Percentiles rank a stretch among this genome's conserved stretches.
These are phyloP conservation scores for Sparidentex hasta DNA, from an alignment of 2,797 vertebrate species.

Conservation along the genomic window DNA sequence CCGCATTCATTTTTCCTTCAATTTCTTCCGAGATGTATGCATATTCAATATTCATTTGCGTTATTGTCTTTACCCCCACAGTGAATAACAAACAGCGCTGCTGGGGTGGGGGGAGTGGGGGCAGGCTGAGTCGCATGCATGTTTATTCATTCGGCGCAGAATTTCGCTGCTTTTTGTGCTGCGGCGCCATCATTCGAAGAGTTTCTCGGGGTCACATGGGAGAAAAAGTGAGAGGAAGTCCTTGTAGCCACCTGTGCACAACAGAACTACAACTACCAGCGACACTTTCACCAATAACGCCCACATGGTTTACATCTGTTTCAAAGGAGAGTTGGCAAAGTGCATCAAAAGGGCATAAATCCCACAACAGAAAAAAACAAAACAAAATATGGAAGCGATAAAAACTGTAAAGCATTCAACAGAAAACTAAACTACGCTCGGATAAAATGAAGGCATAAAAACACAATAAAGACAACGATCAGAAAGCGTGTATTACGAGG, in stretches of 20 bases:
- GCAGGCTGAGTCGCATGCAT: conserved; percentile 37
- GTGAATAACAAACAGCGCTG: conserved; percentile 74
- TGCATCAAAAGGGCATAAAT: not conserved
- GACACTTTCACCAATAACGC: no score
- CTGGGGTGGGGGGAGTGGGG: conserved; percentile 27
- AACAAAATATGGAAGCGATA: conserved; percentile 12
- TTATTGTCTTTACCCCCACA: conserved; percentile 73
- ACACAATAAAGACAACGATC: conserved; percentile 9
- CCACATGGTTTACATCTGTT: not conserved
- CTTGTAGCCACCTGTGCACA: not conserved
- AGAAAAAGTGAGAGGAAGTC: not conserved
- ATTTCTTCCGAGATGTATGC: conserved; percentile 72
- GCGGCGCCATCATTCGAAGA: not conserved
- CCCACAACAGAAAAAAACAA: not conserved
- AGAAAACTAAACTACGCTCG: not conserved
- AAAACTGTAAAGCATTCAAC: conserved; percentile 19
- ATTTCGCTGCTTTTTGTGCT: conserved; percentile 17
- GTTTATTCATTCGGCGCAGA: conserved; percentile 40
- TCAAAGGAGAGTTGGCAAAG: not conserved
- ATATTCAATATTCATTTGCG: conserved; percentile 78
- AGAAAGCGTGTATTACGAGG: not conserved
- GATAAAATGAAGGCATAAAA: conserved; percentile 19
- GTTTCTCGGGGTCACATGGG: not conserved
- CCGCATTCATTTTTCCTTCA: conserved; percentile 67
- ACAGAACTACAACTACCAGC: not conserved